Evolutionary conservation across 2,888 invertebrate genomes (phyloP).

Genomic region (Limulus polyphemus): DNA sequence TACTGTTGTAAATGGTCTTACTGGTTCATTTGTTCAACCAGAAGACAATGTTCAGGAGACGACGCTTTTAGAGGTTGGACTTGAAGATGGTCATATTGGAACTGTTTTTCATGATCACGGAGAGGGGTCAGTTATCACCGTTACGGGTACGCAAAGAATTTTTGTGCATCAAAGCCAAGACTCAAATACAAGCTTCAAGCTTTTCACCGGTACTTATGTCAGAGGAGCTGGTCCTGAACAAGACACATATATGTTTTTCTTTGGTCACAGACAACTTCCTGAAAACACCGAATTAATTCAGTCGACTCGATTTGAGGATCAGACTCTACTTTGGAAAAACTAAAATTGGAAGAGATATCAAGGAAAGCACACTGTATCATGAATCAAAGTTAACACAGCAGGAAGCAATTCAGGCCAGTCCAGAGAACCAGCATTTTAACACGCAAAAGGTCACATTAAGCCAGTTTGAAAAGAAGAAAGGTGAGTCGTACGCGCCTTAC

Average conservation of each 20-base stretch:
- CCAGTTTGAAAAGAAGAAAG: too few relatives aligned
- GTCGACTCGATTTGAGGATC: too few relatives aligned
- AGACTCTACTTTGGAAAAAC: too few relatives aligned
- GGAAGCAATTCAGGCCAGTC: too few relatives aligned
- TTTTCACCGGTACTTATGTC: constrained; percentile 33
- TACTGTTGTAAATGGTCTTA: too few relatives aligned
- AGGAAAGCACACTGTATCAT: too few relatives aligned
- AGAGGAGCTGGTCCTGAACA: constrained; percentile 26
- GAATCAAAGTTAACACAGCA: too few relatives aligned
- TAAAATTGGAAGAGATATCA: too few relatives aligned
- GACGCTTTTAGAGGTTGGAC: constrained; percentile 6
- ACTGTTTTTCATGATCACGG: constrained; percentile 9
- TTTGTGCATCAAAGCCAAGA: constrained; percentile 28
- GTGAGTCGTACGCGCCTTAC: too few relatives aligned
- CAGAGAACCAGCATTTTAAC: too few relatives aligned
- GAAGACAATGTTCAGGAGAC: not conserved
- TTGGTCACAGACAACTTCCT: constrained; percentile 28
- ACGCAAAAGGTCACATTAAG: too few relatives aligned
- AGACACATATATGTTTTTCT: constrained; percentile 32
- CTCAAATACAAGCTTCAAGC: constrained; percentile 30
- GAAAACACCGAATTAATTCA: not conserved
- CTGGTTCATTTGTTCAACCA: not conserved
- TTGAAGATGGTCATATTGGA: constrained; percentile 7
- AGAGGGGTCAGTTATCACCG: constrained; percentile 26
- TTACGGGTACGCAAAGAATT: constrained; percentile 32